Base-by-base conservation (phyloP, 2,888 invertebrate genomes). In the Sminthurides aquaticus region DNA sequence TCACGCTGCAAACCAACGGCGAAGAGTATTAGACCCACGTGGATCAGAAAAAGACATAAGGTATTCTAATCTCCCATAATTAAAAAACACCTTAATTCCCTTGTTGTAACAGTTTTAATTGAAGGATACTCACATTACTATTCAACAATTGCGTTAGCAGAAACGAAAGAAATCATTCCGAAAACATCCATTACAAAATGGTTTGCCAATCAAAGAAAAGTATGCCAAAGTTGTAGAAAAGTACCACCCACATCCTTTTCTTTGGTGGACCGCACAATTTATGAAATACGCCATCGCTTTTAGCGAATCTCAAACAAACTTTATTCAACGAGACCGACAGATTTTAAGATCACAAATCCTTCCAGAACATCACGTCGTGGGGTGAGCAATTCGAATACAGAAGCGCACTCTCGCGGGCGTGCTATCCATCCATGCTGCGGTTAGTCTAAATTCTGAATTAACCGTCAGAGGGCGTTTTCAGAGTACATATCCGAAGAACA, bases 241-340 rank as follows among this genome's bases (percentile, higher is more conserved):
- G 11, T 27, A 27, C 27, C 57, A 57, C n/a, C 27, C 27, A 5
- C 20, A 25, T 15, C 57, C 57, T 2, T 57, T 27, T 28, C 20
- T 57, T 28, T 57, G 57, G 57, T 57, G 57, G 57, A 27, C 28
- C 2, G 57, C 27, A 3, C 57, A 57, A n/a, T 57, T 57, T 25
- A 26, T 57, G 28, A 57, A 57, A 57, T 57, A 57, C n/a, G 28
- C 25, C 8, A 15, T 57, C 3, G 3, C 20, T 11, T n/a, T 57
- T 3, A 18, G 3, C 20, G 24, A 20, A 25, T 18, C 27, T 2
- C 27, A 57, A 28, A 5, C 8, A 2, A 26, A 57, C 25, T 3
- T 57, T 20, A n/a, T 27, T 11, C 11, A 3, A 2, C 11, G 25
- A 27, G 28, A 3, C 8, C 3, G 57, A 28, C 1, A 25, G 28